Percentiles rank a stretch among this genome's conserved stretches.
phyloP scores from a whole-genome alignment of 2,113 vertebrate species.

The Trochalopteron elliotii region DNA sequence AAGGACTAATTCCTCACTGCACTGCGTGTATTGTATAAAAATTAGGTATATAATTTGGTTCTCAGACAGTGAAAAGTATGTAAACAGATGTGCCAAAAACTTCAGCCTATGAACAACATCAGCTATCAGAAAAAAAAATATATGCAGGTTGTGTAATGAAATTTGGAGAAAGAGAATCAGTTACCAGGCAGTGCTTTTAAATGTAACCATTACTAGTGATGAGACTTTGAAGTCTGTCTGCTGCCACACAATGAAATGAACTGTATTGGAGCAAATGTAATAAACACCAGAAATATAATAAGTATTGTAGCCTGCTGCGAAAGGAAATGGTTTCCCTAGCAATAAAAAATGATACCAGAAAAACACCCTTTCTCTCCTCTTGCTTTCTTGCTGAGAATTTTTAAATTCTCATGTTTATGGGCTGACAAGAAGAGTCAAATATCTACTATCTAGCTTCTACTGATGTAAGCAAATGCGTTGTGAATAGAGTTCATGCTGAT shows the following conservation, averaged over 20 bases:
- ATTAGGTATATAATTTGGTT: not conserved
- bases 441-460: not conserved
- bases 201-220: not conserved
- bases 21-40: not conserved
- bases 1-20: not conserved
- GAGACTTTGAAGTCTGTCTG: slow-evolving; percentile 2
- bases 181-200: not conserved
- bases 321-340: slow-evolving; percentile 34
- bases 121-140: not conserved
- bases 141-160: not conserved
- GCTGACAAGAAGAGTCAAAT: not conserved
- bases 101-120: not conserved
- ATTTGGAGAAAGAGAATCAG: not conserved
- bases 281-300: not conserved
- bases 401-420: not conserved
- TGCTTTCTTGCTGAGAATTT: not conserved
- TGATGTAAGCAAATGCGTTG: not conserved
- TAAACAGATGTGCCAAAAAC: not conserved
- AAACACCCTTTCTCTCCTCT: not conserved
- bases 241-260: not conserved
- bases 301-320: not conserved
- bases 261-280: not conserved
- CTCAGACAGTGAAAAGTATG: not conserved
- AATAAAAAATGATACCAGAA: slow-evolving; percentile 4
- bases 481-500: not conserved